Conservation (phyloP, 2,888 invertebrate genomes). For the Apomyelois bistriatella region DNA sequence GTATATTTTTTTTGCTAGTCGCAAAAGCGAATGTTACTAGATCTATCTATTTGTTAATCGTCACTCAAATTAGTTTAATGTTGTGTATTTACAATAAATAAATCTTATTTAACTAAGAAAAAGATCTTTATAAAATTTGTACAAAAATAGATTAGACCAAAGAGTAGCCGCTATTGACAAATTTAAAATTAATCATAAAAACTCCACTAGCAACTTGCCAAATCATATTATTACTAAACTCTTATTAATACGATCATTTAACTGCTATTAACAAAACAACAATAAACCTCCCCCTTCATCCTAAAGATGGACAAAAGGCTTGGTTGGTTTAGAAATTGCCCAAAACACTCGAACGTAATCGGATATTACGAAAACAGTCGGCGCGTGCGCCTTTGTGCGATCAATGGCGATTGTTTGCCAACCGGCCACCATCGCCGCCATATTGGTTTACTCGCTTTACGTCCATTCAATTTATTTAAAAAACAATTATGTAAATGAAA, state of each 20-base stretch:
- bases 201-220: neutral
- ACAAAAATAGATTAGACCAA: no score
- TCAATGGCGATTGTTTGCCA: neutral
- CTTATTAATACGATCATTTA: neutral
- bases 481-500: no score
- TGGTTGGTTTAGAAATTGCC: conserved; percentile 12
- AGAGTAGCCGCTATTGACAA: no score
- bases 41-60: no score
- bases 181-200: no score
- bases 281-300: conserved; percentile 7
- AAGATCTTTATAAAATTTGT: no score
- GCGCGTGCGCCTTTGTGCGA: conserved; percentile 33
- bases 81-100: no score
- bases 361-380: conserved; percentile 29
- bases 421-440: neutral
- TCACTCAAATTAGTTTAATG: no score
- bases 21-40: no score
- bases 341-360: conserved; percentile 27
- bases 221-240: neutral
- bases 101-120: no score
- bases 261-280: conserved; percentile 3
- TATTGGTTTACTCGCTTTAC: neutral
- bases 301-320: conserved; percentile 1
- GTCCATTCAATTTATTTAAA: no score
- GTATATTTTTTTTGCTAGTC: no score